Base-by-base conservation (phyloP, 2,113 vertebrate species). In the Zingel zingel region DNA sequence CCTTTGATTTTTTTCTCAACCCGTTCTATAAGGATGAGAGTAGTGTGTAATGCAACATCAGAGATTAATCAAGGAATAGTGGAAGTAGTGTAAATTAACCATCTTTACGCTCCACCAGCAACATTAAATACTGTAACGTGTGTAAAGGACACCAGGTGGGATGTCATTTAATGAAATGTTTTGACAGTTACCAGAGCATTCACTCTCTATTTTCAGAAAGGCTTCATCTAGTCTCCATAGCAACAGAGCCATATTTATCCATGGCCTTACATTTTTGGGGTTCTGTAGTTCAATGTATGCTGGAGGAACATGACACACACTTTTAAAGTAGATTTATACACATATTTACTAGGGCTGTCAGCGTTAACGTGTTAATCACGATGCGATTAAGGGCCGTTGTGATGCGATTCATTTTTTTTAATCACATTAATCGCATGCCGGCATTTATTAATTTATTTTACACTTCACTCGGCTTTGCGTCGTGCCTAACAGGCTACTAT, bases 151-250 rank as follows among this genome's bases (percentile, higher is more conserved):
- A 56, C 53, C 45, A 39, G 33, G n/a, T 66, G 58, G 70, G 47
- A 58, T 61, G 64, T 23, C 25, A 69, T 71, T 33, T 47, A 65
- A 18, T 53, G 14, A 61, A 30, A 56, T 83, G 70, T 86, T 79
- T 74, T 71, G 57, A 83, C 70, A 76, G 47, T 48, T 33, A 36
- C 63, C 11, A 74, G 27, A 74, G 36, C 30, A 53, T 78, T 63
- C 57, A 68, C 36, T 68, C 48, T 77, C 18, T 51, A 30, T 73
- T 62, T 69, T 25, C 67, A 79, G 9, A 73, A 82, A 64, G 30
- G 61, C 73, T 83, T 83, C n/a, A 71, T 71, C 23, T 9, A 30
- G 59, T 86, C 19, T 67, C 54, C 65, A 87, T 73, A n/a, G 72
- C 77, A 83, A 80, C 85, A 56, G 58, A 75, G 36, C 4, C 50